Evolutionary conservation across 2,888 invertebrate species (phyloP), one percentile per base, ranked within the genome.

Genomic region (Drosophila affinis): DNA sequence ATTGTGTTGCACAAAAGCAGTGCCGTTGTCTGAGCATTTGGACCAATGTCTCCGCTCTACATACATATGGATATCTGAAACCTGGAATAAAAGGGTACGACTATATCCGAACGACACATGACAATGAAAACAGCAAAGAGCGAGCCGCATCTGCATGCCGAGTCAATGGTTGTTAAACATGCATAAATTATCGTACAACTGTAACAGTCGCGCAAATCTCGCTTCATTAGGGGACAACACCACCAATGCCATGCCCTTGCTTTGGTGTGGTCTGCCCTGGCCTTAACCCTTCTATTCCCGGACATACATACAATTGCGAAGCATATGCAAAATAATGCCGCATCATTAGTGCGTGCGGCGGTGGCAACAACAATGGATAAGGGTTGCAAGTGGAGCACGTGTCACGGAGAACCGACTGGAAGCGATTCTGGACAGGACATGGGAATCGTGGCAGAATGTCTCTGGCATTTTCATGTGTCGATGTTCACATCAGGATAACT

Each of bases 251-350:
- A 21, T 12, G 32, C 34, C 46, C 46, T 18, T 39, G 39, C 14
- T 34, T 10, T 32, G 34, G 12, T 14, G 12, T 12, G 14, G 39
- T 39, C 6, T 52, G 48, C 24, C 32, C 24, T 58, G 51, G 45
- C 72, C 69, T 47, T 54, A 71, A 68, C 55, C 63, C 64, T 62
- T 80, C 77, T 74, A 49, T 57, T 59, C 49, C 46, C 49, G 17
- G 24, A 39, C 14, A 34, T 12, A 51, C 55, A 27, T 48, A 52
- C 55, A 27, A 45, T 57, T 72, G 53, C 29, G 14, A 39, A 64
- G 57, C 87, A 87, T 88, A 85, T 88, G 85, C 87, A 85, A 85
- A 67, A 87, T 88, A 85, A 87, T 85, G 89, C 78, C 75, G 72
- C 85, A 87, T 85, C 85, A 85, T 85, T 85, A 85, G 85, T 79